Conservation (phyloP, 2,113 vertebrate genomes). For the Catagonus wagneri region DNA sequence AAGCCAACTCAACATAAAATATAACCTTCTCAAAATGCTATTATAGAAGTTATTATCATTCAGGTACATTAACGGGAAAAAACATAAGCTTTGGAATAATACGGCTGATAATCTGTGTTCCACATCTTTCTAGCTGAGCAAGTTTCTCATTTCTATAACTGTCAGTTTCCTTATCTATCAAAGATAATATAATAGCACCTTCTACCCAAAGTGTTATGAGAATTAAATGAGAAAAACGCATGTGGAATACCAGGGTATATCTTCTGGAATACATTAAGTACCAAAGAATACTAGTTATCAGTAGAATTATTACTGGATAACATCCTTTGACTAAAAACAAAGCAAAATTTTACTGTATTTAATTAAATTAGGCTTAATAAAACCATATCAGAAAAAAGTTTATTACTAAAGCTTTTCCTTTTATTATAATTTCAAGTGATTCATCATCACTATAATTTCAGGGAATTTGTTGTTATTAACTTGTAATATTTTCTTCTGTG, state of each 20-base stretch:
- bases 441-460: neutral
- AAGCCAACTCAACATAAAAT: conserved; percentile 2
- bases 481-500: neutral
- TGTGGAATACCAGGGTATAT: neutral
- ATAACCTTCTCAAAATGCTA: conserved; percentile 36
- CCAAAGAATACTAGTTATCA: neutral
- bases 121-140: neutral
- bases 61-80: neutral
- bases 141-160: neutral
- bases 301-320: conserved; percentile 3
- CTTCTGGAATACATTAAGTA: neutral
- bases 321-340: neutral
- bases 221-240: conserved; percentile 38
- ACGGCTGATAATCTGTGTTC: neutral
- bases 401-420: neutral
- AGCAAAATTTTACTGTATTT: conserved; percentile 29
- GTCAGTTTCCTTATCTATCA: conserved; percentile 6
- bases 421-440: conserved; percentile 40
- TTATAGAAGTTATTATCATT: conserved; percentile 21
- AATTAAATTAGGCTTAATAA: conserved; percentile 65
- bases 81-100: neutral
- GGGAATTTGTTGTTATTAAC: neutral
- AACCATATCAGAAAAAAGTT: conserved; percentile 7
- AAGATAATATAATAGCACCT: neutral
- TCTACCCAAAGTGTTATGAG: neutral